Evolutionary conservation across 2,888 invertebrate genomes (phyloP), one percentile per base, ranked within the genome.

Genomic region (Troilus luridus): DNA sequence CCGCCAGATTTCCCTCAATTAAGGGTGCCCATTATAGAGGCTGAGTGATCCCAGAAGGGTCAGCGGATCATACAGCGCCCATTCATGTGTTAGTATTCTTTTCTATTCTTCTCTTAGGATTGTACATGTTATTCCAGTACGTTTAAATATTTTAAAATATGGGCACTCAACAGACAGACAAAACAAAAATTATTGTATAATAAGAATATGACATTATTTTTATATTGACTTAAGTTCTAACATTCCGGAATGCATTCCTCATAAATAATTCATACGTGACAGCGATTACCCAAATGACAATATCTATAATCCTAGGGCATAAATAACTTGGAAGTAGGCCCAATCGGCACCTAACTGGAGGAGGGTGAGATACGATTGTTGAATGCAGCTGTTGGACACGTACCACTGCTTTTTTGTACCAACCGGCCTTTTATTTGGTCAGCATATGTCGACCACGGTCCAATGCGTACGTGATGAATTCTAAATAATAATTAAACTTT

Each of bases 361-460:
- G 67, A 24, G 67, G 67, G 67, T 67, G 67, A 24, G 24, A 67
- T 14, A 67, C 67, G 24, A 67, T 67, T 67, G 67, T 24, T 67
- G 24, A 67, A 67, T 67, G 67, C 67, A 67, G 67, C 67, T 67
- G 67, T 67, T 67, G 24, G 67, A 67, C 24, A 67, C 67, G 67
- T 67, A 67, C 67, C 67, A 67, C 67, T 67, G 67, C 67, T 24
- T 67, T n/a, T 67, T 67, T 67, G 67, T 67, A 67, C 67, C 24
- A 67, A 67, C 67, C 6, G 24, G 14, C 67, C 67, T 24, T 67
- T 64, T 64, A 64, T 64, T 64, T 67, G 24, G 67, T 67, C 67
- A 67, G 24, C 67, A 67, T 67, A 67, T 67, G 67, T 14, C 67
- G 67, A 24, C 67, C 12, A 12, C 24, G 24, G 24, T 24, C 14